A percentile compares a stretch with the other conserved stretches of the same genome.
phyloP scores from a whole-genome alignment of 2,113 vertebrate species.

The Chitala chitala region DNA sequence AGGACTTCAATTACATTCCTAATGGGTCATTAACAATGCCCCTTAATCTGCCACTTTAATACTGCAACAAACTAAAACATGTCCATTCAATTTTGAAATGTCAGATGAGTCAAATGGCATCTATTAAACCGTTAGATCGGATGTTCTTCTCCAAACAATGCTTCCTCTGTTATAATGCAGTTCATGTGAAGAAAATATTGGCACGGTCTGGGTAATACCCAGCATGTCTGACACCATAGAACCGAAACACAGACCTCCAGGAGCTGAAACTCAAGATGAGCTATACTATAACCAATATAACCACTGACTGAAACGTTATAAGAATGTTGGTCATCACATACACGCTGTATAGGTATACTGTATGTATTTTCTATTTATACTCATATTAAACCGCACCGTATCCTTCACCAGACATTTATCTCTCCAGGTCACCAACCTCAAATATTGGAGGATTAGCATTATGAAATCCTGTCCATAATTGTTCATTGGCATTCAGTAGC shows the following conservation, averaged over 20 bases:
- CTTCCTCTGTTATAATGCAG: neutral
- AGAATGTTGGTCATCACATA: constrained; percentile 3
- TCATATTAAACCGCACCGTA: neutral
- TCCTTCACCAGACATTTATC: constrained; percentile 12
- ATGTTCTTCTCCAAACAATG: neutral
- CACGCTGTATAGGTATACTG: neutral
- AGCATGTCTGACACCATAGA: no score
- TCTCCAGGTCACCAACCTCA: neutral
- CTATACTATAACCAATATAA: neutral
- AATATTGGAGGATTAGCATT: constrained; percentile 3
- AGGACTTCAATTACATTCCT: neutral
- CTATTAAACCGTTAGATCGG: neutral
- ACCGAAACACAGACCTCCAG: neutral
- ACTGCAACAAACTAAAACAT: neutral
- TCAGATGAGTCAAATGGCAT: neutral
- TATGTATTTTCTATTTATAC: constrained; percentile 10
- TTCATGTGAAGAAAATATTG: neutral
- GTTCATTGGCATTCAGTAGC: neutral
- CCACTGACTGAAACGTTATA: constrained; percentile 17
- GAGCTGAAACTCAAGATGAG: neutral
- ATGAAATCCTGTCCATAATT: neutral
- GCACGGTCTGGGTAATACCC: neutral
- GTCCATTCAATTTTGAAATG: no score
- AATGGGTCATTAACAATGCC: neutral
- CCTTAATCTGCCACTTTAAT: neutral